phyloP scores from a whole-genome alignment of 2,797 vertebrate species.

The Chanos chanos region DNA sequence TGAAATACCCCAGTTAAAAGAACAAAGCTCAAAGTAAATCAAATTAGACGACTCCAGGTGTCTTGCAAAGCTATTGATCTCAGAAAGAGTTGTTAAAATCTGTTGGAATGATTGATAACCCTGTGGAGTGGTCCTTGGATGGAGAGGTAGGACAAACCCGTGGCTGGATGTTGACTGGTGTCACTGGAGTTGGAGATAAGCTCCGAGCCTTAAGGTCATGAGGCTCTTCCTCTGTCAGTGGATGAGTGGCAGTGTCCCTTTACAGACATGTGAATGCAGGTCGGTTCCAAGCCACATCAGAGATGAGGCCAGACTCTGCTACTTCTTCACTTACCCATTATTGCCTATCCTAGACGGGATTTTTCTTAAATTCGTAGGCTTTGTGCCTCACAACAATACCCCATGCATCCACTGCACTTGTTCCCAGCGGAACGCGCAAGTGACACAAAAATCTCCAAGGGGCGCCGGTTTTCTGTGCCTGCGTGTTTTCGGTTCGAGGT shows the following conservation, averaged over 20 bases:
- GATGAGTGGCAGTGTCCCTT: slow-evolving; percentile 9
- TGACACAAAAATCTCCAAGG: no score
- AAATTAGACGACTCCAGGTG: slow-evolving; percentile 11
- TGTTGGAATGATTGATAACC: slow-evolving; percentile 44
- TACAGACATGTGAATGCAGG: neutral
- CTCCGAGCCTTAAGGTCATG: slow-evolving; percentile 29
- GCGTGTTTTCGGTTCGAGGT: no score
- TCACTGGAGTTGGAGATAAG: slow-evolving; percentile 42
- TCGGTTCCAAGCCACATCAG: neutral
- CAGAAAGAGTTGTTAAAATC: slow-evolving; percentile 31
- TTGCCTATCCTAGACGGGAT: no score
- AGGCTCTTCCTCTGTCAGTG: neutral
- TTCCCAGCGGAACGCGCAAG: no score
- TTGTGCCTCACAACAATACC: no score
- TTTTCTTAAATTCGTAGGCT: no score
- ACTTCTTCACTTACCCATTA: no score
- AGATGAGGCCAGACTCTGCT: slow-evolving; percentile 20
- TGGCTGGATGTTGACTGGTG: slow-evolving; percentile 27
- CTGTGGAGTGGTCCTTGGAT: slow-evolving; percentile 29
- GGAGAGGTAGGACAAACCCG: slow-evolving; percentile 20
- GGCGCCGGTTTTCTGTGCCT: no score
- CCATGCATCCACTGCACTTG: no score
- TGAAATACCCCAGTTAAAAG: slow-evolving; percentile 2
- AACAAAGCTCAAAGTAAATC: no score
- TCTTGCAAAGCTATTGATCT: slow-evolving; percentile 26